A percentile compares a stretch with the other conserved stretches of the same genome.
Evolutionary conservation across 1,140 invertebrate species (phyloP).

Genomic region (Leptopilina boulardi): DNA sequence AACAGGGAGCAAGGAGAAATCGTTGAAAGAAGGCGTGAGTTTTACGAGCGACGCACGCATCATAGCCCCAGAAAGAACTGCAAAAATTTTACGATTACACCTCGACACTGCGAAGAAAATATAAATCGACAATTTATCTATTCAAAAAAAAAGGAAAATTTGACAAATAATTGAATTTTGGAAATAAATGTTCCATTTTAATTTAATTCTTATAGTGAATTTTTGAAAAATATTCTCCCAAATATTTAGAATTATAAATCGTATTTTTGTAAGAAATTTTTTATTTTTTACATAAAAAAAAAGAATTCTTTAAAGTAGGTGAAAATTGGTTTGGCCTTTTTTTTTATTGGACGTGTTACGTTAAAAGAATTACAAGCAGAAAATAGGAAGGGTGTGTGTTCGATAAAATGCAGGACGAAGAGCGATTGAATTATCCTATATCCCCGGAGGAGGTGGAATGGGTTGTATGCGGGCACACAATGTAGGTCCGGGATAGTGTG

Average conservation of each 20-base stretch:
- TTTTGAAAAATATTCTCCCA: too few species aligned
- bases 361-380: slow-evolving; percentile 10
- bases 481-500: background rate
- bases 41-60: slow-evolving; percentile 29
- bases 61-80: background rate
- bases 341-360: background rate
- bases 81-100: slow-evolving; percentile 27
- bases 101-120: background rate
- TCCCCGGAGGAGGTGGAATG: background rate
- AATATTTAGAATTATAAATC: too few species aligned
- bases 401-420: slow-evolving; percentile 23
- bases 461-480: slow-evolving; percentile 27
- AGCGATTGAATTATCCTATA: slow-evolving; percentile 31
- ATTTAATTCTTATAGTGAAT: too few species aligned
- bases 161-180: too few species aligned
- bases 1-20: slow-evolving; percentile 29
- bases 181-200: too few species aligned
- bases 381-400: background rate
- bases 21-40: slow-evolving; percentile 32
- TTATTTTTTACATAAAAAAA: too few species aligned
- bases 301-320: too few species aligned
- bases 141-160: too few species aligned
- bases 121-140: slow-evolving; percentile 17
- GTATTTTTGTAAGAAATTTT: too few species aligned
- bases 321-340: background rate